Base-by-base conservation (phyloP, 2,888 invertebrate species). In the Chorisops tibialis region DNA sequence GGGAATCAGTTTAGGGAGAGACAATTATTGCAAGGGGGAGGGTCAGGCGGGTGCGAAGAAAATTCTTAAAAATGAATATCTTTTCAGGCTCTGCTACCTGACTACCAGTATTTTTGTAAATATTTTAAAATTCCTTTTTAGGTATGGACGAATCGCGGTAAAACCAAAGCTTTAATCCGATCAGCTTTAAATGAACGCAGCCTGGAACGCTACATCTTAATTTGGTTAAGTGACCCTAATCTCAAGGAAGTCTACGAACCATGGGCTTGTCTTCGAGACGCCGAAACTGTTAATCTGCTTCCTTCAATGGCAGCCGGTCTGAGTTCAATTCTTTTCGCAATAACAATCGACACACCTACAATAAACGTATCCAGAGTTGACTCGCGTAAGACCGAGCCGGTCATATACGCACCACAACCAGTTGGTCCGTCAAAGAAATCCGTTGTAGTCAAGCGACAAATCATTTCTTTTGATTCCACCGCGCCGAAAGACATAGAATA, bases 101-200 rank as follows among this genome's bases (percentile, higher is more conserved):
- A n/a, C n/a, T n/a, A n/a, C n/a, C n/a, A n/a, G n/a, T n/a, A n/a
- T n/a, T n/a, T n/a, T n/a, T n/a, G n/a, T n/a, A n/a, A n/a, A n/a
- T n/a, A n/a, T n/a, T n/a, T n/a, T n/a, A n/a, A n/a, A 14, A 21
- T 62, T 65, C 24, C 80, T n/a, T n/a, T n/a, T n/a, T n/a, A 83
- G 68, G 83, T 91, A 48, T 85, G 83, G 78, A 88, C 88, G 0
- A 89, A 91, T 74, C 68, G 68, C 16, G 79, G 77, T 2, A 72
- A 74, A 9, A 73, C 74, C 0, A 84, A 92, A 71, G 93, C 96
- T 21, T 96, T 96, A 86, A 83, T 97, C 24, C 82, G 96, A 67
- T 88, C 94, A 16, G 83, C 93, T 3, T 81, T 97, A 21, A 97
- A 97, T 80, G 97, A 97, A 75, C 85, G 91, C 69, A 92, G 94